Evolutionary conservation across 2,797 vertebrate species (phyloP), one percentile per base, ranked within the genome.

Genomic region (Pempheris klunzingeri): DNA sequence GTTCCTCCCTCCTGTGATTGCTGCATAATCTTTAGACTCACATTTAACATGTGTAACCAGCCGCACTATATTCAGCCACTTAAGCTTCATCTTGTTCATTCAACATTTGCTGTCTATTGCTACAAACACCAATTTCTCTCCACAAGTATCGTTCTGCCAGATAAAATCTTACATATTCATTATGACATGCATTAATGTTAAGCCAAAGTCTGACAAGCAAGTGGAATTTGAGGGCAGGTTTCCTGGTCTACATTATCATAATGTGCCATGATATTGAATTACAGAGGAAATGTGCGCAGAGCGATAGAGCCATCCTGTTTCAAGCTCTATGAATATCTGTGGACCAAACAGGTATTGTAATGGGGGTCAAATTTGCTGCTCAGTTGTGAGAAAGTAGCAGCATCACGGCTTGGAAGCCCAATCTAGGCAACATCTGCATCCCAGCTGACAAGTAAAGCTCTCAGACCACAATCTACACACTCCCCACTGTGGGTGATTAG

Each of bases 31-130:
- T 82, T 39, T 5, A 71, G 55, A 57, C 62, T 44, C 67, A 9
- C 62, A 52, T 87, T 78, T 80, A 73, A 75, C 79, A 62, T 82
- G 81, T 68, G 78, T 61, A 84, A 85, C 70, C 64, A 85, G 82
- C 85, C 64, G 46, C 64, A 11, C 63, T 60, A 66, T 65, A 71
- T 81, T 64, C 72, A 52, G 32, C 69, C 63, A 50, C 71, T 55
- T 53, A 55, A 74, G 62, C 67, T 41, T 46, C 28, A 7, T 73
- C 70, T 61, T 75, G 78, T 83, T 83, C 71, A 24, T 34, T 57
- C 67, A 83, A 50, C 75, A 53, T 52, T 74, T 41, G 62, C 15
- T 13, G 24, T 78, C 49, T 36, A 24, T 67, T 63, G 62, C 68
- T 60, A 44, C 63, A 38, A 78, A 70, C 52, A 63, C 5, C 49